Percentiles rank a stretch among this genome's conserved stretches.
These are phyloP conservation scores for Machimus atricapillus DNA, from an alignment of 2,888 invertebrate genomes.

Conservation along the genomic window DNA sequence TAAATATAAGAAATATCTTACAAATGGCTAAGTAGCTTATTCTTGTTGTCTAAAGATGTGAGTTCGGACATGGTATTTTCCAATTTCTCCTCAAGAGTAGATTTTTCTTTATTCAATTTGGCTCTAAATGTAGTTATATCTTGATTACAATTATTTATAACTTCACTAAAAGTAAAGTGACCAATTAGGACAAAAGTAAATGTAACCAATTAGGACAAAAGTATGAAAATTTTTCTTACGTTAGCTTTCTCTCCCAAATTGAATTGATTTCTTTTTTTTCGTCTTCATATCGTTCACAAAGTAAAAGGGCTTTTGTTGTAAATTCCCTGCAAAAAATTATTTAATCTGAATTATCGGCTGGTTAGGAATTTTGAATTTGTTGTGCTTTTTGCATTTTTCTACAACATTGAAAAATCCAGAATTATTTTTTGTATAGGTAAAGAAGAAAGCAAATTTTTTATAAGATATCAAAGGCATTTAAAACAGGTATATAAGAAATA, in stretches of 20 bases:
- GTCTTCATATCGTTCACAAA: slow-evolving; percentile 18
- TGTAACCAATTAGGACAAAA: neutral
- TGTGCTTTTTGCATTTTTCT: no score
- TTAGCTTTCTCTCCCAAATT: slow-evolving; percentile 38
- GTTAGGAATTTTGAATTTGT: neutral
- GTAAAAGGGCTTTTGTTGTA: slow-evolving; percentile 15
- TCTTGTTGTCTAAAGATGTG: slow-evolving; percentile 15
- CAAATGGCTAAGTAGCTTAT: slow-evolving; percentile 28
- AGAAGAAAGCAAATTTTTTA: no score
- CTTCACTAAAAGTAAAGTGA: slow-evolving; percentile 31
- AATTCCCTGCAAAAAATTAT: slow-evolving; percentile 19
- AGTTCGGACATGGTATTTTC: slow-evolving; percentile 7
- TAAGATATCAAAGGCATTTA: no score
- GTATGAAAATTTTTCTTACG: neutral
- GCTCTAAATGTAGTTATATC: slow-evolving; percentile 19
- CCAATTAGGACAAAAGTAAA: neutral
- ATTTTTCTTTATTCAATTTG: slow-evolving; percentile 20
- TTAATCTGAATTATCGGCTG: neutral
- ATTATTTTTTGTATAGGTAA: neutral
- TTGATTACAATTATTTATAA: slow-evolving; percentile 24
- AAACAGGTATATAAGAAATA: no score
- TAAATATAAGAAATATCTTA: neutral
- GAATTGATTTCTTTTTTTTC: slow-evolving; percentile 38
- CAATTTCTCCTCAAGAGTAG: slow-evolving; percentile 19
- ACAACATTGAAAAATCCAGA: neutral